A percentile compares a stretch with the other conserved stretches of the same genome.
These are phyloP conservation scores for Prinia subflava DNA, from an alignment of 2,113 vertebrate species.

Conservation along the genomic window DNA sequence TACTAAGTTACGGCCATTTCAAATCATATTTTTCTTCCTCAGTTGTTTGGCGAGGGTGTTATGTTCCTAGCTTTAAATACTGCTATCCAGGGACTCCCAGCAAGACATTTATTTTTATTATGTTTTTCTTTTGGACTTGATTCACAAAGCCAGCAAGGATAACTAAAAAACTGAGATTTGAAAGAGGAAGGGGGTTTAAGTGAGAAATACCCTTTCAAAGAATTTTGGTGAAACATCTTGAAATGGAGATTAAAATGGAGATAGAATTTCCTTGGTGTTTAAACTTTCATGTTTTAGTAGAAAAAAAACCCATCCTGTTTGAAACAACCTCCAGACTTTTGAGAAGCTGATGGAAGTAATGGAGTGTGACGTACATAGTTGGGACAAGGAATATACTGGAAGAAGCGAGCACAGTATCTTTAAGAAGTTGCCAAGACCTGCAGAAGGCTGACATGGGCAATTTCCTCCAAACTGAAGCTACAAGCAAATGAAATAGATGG, in stretches of 20 bases:
- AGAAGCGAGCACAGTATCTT: neutral
- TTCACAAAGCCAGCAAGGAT: neutral
- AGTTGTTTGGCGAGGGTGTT: constrained; percentile 8
- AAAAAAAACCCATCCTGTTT: neutral
- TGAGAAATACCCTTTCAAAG: neutral
- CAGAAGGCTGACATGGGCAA: neutral
- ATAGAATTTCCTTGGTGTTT: constrained; percentile 9
- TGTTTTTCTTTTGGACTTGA: constrained; percentile 40
- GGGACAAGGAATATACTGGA: constrained; percentile 25
- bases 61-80: constrained; percentile 46
- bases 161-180: constrained; percentile 1
- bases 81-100: constrained; percentile 30
- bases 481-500: neutral
- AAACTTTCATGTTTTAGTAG: constrained; percentile 19
- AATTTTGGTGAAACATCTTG: constrained; percentile 38
- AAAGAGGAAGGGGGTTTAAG: neutral
- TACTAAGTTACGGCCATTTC: neutral
- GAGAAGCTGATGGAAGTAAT: constrained; percentile 15
- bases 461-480: neutral
- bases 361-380: constrained; percentile 1
- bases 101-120: constrained; percentile 25
- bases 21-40: constrained; percentile 16
- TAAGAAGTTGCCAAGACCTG: constrained; percentile 7
- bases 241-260: neutral
- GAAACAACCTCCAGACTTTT: constrained; percentile 4